Percentiles rank a stretch among this genome's conserved stretches.
phyloP scores from a whole-genome alignment of 1,140 invertebrate genomes.

The Lysiphlebus fabarum region DNA sequence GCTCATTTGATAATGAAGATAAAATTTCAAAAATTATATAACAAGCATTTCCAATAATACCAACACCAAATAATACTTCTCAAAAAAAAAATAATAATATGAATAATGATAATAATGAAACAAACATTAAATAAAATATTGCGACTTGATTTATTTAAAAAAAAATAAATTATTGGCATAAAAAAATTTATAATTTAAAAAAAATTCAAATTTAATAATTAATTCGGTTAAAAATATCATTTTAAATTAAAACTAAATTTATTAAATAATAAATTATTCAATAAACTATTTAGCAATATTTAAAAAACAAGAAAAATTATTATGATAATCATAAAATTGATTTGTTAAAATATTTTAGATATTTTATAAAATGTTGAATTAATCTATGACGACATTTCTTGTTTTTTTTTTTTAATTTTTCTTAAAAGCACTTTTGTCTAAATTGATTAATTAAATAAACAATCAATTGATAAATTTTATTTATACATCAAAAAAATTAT shows the following conservation, averaged over 20 bases:
- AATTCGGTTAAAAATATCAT: conserved; percentile 18
- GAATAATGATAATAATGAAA: conserved; percentile 20
- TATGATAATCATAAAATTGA: conserved; percentile 49
- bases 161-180: conserved; percentile 27
- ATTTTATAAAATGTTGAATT: conserved; percentile 56
- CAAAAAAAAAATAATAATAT: conserved; percentile 24
- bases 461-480: conserved; percentile 28
- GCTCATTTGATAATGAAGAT: conserved; percentile 42
- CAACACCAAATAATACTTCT: conserved; percentile 43
- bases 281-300: conserved; percentile 39
- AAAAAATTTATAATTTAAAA: conserved; percentile 28
- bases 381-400: conserved; percentile 54
- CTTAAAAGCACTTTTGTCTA: conserved; percentile 39
- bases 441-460: conserved; percentile 30
- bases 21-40: conserved; percentile 25
- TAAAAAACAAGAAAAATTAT: conserved; percentile 38
- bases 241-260: conserved; percentile 13
- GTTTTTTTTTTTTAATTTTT: conserved; percentile 38
- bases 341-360: conserved; percentile 56
- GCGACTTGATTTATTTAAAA: conserved; percentile 18
- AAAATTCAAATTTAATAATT: conserved; percentile 12
- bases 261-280: conserved; percentile 19
- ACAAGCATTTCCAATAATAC: conserved; percentile 47
- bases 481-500: conserved; percentile 21
- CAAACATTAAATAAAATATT: conserved; percentile 21